Evolutionary conservation across 1,140 invertebrate genomes (phyloP).

Genomic region (Palaemon carinicauda): DNA sequence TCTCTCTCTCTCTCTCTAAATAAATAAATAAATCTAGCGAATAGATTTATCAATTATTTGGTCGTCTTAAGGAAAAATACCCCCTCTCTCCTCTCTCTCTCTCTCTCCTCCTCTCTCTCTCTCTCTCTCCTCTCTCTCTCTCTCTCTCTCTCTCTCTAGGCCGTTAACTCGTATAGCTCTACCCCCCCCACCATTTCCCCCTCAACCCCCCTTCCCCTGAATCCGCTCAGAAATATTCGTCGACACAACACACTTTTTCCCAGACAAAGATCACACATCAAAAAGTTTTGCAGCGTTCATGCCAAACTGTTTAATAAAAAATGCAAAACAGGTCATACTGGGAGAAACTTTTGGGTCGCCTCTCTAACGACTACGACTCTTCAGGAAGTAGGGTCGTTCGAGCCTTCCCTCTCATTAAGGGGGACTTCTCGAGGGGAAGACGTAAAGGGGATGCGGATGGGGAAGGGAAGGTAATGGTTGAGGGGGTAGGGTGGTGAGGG

Average conservation of each 20-base stretch:
- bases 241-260: too few relatives aligned
- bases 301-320: slow-evolving; percentile 56
- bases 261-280: slow-evolving; percentile 20
- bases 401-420: not conserved
- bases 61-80: too few relatives aligned
- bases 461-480: not conserved
- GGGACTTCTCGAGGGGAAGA: not conserved
- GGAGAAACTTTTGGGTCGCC: slow-evolving; percentile 5
- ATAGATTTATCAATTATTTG: too few relatives aligned
- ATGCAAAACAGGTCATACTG: slow-evolving; percentile 42
- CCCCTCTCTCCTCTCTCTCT: too few relatives aligned
- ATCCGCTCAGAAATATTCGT: too few relatives aligned
- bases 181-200: not conserved
- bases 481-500: not conserved
- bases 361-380: not conserved
- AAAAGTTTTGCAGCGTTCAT: slow-evolving; percentile 50
- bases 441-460: not conserved
- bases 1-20: not conserved
- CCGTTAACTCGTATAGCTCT: too few relatives aligned
- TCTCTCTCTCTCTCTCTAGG: too few relatives aligned
- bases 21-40: too few relatives aligned
- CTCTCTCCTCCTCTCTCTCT: not conserved
- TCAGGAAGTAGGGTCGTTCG: too few relatives aligned
- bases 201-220: not conserved
- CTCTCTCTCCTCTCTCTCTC: not conserved